Evolutionary conservation across 2,113 vertebrate species (phyloP).

Genomic region (Chunga burmeisteri): DNA sequence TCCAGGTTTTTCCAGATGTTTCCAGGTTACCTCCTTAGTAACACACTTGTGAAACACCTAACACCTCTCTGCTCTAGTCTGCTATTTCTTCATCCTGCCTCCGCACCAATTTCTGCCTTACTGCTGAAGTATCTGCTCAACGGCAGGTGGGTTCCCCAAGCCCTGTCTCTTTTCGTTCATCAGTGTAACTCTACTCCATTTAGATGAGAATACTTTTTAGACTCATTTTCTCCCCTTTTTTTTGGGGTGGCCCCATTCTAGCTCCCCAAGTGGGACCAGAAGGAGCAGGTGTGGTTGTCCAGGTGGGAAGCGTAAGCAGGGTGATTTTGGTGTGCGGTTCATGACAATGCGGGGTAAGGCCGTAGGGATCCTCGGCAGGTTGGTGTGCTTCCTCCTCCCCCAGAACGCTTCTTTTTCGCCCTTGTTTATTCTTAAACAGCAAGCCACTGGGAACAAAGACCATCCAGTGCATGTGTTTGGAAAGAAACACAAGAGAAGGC

Average conservation of each 20-base stretch:
- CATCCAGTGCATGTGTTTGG: background rate
- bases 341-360: background rate
- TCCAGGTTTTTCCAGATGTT: background rate
- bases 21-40: background rate
- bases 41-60: background rate
- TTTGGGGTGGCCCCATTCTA: background rate
- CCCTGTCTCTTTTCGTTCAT: rapidly evolving
- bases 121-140: background rate
- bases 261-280: background rate
- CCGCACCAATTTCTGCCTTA: background rate
- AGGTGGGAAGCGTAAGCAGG: background rate
- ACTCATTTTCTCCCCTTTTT: background rate
- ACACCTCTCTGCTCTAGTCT: background rate
- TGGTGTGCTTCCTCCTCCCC: background rate
- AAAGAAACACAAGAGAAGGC: background rate
- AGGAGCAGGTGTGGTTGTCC: background rate
- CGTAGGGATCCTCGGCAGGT: rapidly evolving
- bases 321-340: background rate
- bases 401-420: background rate
- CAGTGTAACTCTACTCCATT: rapidly evolving
- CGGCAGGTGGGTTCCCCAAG: background rate
- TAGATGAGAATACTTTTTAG: background rate
- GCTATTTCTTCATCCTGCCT: background rate
- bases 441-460: background rate
- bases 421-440: background rate